Evolutionary conservation across 2,888 invertebrate genomes (phyloP), one percentile per base, ranked within the genome.

Genomic region (Geotrupes spiniger): DNA sequence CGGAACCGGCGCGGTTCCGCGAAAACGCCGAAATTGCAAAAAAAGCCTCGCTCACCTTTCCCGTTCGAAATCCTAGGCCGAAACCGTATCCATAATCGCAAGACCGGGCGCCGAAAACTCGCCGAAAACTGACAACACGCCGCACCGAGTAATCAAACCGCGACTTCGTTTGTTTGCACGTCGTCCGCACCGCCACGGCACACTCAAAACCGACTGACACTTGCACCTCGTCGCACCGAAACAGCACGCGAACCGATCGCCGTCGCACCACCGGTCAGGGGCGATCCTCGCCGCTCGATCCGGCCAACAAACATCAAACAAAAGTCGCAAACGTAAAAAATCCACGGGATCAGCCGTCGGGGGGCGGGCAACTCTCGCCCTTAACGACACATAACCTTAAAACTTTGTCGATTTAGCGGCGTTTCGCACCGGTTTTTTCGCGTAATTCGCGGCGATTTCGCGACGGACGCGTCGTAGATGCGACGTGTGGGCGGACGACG

Each of bases 331-430:
- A 25, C 16, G 36, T 17, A 27, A 39, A 46, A 46, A 46, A 46
- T 41, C 40, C 46, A 46, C 46, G 17, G 36, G 43, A 33, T 39
- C 42, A 31, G 31, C 38, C n/a, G 33, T 12, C 26, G 43, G 8
- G n/a, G n/a, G 21, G 4, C 38, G 31, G 12, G 37, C 49, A 43
- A 49, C 14, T 39, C 11, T 49, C 17, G 31, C 29, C 49, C 43
- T 49, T 49, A 49, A 21, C 21, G 11, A 11, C 10, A 39, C 43
- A 39, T 49, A 49, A 49, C 49, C 49, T 46, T 38, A 37, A 21
- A 48, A 48, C 42, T 14, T 26, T 25, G 25, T 17, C 36, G 12
- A 26, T 31, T 33, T 21, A 21, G 16, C 33, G 28, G n/a, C 29
- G 25, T 42, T 43, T 49, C 38, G 29, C 16, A 14, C 6, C n/a